These are phyloP conservation scores for Garrulus glandarius DNA, from an alignment of 2,797 vertebrate species.

Conservation along the genomic window DNA sequence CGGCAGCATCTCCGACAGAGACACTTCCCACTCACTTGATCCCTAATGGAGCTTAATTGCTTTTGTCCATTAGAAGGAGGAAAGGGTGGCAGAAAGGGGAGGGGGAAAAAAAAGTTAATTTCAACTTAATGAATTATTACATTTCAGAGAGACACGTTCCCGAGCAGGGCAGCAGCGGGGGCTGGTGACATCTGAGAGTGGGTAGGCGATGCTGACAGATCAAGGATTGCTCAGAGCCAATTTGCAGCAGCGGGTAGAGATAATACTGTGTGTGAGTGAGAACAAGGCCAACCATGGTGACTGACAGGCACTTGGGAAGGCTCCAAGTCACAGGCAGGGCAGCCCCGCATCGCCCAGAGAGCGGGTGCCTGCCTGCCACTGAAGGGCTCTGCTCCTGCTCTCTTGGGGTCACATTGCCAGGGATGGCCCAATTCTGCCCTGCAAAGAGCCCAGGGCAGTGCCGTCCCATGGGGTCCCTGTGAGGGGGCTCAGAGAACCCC, in stretches of 20 bases:
- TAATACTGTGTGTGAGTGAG: constrained; percentile 51
- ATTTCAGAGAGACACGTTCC: constrained; percentile 53
- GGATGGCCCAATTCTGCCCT: not conserved
- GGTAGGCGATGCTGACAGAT: constrained; percentile 69
- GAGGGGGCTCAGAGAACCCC: not conserved
- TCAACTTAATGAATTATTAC: constrained; percentile 61
- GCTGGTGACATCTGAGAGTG: constrained; percentile 67
- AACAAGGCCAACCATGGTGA: constrained; percentile 3
- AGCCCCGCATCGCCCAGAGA: not conserved
- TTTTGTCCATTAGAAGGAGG: constrained; percentile 59
- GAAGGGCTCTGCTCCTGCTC: not conserved
- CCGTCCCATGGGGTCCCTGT: not conserved
- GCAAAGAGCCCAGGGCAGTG: not conserved
- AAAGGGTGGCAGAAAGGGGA: not conserved
- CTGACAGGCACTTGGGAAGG: constrained; percentile 43
- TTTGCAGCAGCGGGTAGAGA: constrained; percentile 67
- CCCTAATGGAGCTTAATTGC: constrained; percentile 59
- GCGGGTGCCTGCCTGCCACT: not conserved
- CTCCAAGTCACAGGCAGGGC: constrained; percentile 36
- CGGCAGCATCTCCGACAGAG: accelerated
- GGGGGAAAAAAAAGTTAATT: not conserved
- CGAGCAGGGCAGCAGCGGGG: constrained; percentile 51
- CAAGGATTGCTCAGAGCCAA: constrained; percentile 67
- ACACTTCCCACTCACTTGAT: constrained; percentile 6
- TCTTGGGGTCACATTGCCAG: not conserved